Evolutionary conservation across 2,113 vertebrate species (phyloP).

Genomic region (Heptranchias perlo): DNA sequence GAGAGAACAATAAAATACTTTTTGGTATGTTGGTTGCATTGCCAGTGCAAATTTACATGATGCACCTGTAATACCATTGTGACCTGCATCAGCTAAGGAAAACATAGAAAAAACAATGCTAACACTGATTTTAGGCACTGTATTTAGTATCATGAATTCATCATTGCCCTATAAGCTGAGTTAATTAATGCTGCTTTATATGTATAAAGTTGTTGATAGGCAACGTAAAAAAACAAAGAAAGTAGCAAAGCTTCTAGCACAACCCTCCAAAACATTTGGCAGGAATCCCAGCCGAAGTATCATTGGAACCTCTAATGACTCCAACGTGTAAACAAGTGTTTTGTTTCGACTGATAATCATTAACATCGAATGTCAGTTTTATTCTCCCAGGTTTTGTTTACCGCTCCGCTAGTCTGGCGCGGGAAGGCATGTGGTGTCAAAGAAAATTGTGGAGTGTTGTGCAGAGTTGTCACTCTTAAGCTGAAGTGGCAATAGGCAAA

Average conservation of each 20-base stretch:
- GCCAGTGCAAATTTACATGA: neutral
- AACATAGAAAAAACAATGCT: neutral
- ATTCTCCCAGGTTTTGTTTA: slow-evolving; percentile 64
- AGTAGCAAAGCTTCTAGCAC: neutral
- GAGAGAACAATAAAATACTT: neutral
- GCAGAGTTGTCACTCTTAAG: slow-evolving; percentile 55
- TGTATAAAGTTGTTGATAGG: neutral
- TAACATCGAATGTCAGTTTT: slow-evolving; percentile 67
- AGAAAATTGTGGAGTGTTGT: slow-evolving; percentile 49
- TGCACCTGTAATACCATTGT: neutral
- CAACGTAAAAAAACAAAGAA: neutral
- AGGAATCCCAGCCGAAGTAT: slow-evolving; percentile 71
- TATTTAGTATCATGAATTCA: neutral
- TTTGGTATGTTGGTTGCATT: neutral
- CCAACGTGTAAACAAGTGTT: slow-evolving; percentile 75
- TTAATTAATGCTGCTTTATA: slow-evolving; percentile 24
- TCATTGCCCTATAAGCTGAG: neutral
- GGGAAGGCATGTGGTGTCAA: slow-evolving; percentile 60
- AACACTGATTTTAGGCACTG: neutral
- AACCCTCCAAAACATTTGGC: slow-evolving; percentile 72
- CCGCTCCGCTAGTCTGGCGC: slow-evolving; percentile 56
- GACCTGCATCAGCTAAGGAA: neutral
- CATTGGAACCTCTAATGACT: slow-evolving; percentile 71
- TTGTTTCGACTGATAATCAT: slow-evolving; percentile 72
- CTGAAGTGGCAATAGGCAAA: slow-evolving; percentile 53